Evolutionary conservation across 2,113 vertebrate species (phyloP).

Genomic region (Callorhinus ursinus): DNA sequence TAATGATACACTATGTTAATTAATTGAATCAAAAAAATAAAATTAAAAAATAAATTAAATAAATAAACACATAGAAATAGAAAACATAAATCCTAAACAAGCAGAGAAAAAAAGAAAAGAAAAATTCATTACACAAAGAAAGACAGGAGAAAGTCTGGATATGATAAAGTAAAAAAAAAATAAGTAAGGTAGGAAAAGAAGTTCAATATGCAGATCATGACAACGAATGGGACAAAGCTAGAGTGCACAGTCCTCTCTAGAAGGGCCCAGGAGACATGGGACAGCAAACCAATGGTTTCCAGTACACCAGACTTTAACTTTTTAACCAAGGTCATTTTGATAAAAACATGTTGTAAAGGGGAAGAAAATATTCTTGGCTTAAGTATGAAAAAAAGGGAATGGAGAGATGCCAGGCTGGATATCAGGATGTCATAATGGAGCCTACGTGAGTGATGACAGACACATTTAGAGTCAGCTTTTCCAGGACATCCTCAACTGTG

Average conservation of each 20-base stretch:
- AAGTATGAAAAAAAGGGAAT: neutral
- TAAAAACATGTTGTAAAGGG: neutral
- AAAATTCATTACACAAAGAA: neutral
- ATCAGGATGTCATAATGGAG: neutral
- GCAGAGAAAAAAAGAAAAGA: neutral
- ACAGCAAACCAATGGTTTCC: neutral
- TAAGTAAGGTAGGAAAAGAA: neutral
- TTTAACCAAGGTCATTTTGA: neutral
- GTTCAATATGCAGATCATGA: neutral
- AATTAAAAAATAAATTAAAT: too few species aligned
- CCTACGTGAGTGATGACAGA: neutral
- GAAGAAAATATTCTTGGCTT: neutral
- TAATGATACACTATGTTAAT: too few species aligned
- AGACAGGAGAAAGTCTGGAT: neutral
- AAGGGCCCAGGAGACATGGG: neutral
- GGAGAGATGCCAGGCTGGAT: neutral
- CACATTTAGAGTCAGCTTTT: neutral
- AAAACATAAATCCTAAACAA: neutral
- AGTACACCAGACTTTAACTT: neutral
- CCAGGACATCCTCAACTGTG: neutral
- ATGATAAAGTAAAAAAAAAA: neutral
- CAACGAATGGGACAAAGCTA: neutral
- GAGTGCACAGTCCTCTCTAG: neutral
- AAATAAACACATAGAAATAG: neutral
- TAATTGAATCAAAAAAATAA: too few species aligned